Evolutionary conservation across 2,888 invertebrate species (phyloP).

Genomic region (Lysandra coridon): DNA sequence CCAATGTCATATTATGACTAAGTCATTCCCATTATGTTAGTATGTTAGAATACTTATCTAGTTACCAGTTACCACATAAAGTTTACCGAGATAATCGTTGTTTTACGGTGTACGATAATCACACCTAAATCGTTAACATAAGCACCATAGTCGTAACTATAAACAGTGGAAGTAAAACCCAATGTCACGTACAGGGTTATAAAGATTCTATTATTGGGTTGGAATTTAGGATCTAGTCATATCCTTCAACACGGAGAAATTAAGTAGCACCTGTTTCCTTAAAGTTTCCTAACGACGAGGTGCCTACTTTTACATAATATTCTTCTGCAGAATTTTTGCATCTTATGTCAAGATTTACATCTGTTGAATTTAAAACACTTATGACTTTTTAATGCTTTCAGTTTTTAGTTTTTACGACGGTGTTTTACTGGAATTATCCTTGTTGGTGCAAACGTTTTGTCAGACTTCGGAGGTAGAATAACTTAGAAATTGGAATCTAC

Average conservation of each 20-base stretch:
- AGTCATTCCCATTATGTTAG: slow-evolving; percentile 15
- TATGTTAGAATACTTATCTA: slow-evolving; percentile 11
- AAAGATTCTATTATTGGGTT: background rate
- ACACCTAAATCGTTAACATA: background rate
- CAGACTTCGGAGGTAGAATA: too few species aligned
- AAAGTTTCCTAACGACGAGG: background rate
- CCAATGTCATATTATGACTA: background rate
- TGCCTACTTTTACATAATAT: background rate
- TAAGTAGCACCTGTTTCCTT: background rate
- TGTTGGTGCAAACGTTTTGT: too few species aligned
- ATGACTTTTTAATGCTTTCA: too few species aligned
- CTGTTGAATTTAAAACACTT: too few species aligned
- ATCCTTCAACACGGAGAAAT: background rate
- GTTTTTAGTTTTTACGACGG: too few species aligned
- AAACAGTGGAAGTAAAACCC: slow-evolving; percentile 7
- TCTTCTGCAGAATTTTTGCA: too few species aligned
- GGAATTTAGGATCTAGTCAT: background rate
- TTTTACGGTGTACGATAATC: background rate
- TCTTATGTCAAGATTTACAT: too few species aligned
- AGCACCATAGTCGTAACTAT: background rate
- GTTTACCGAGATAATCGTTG: background rate
- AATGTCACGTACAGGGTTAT: slow-evolving; percentile 28
- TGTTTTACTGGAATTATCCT: too few species aligned
- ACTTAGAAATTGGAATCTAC: too few species aligned
- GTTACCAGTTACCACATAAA: slow-evolving; percentile 12